These are phyloP conservation scores for Athene cunicularia DNA, from an alignment of 2,113 vertebrate species.

Conservation along the genomic window DNA sequence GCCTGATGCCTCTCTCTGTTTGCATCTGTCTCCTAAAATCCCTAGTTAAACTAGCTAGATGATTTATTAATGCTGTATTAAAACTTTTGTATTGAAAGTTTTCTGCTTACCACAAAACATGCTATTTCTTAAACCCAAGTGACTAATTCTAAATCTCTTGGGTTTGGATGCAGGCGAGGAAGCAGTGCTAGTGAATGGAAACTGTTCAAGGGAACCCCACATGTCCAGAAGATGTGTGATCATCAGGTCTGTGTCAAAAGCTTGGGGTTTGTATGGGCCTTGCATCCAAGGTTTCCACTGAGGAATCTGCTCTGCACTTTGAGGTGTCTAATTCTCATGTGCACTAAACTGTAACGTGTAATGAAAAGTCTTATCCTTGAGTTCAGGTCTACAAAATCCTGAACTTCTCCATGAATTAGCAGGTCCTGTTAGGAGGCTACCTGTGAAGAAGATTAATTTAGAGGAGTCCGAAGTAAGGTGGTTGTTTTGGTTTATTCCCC, in stretches of 20 bases:
- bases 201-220: neutral
- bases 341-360: neutral
- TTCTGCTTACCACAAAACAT: neutral
- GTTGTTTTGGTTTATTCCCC: neutral
- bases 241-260: neutral
- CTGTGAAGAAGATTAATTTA: neutral
- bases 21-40: neutral
- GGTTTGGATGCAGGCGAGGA: neutral
- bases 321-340: neutral
- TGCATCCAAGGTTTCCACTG: neutral
- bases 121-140: neutral
- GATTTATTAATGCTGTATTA: neutral
- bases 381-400: neutral
- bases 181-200: neutral
- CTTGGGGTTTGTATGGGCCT: neutral
- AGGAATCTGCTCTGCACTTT: neutral
- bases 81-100: neutral
- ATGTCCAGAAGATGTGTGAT: neutral
- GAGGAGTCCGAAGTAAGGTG: neutral
- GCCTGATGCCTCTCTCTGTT: neutral
- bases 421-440: neutral
- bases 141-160: neutral
- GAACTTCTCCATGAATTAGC: neutral
- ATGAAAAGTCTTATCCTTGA: neutral
- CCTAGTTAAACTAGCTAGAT: neutral